Base-by-base conservation (phyloP, 2,797 vertebrate species). In the Mus spretus region DNA sequence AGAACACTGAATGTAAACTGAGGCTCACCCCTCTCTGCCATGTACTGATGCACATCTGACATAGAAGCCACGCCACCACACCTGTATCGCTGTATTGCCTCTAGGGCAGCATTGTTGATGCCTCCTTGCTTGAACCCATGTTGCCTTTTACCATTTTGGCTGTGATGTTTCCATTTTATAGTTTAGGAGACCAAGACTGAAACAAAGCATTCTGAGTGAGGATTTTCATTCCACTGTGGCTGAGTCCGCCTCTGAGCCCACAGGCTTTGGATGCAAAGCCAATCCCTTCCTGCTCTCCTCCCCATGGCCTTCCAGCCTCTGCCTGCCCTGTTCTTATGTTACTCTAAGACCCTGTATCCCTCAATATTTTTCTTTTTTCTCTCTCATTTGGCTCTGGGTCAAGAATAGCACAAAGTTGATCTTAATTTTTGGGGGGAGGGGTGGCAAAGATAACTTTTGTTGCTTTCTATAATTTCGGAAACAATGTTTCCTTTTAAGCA, bases 401-500 rank as follows among this genome's bases (percentile, higher is more conserved):
- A 94, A 79, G 40, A 74, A 61, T 40, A 91, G 79, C 19, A 47
- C 57, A 86, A 93, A n/a, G 10, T 90, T 86, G 50, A 28, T 80
- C 55, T 89, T 74, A 53, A 90, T 92, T 97, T 6, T 24, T 19
- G 6, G 19, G 19, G 57, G 57, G 14, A 1, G 14, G 55, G 53
- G 53, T 47, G 57, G 57, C 86, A 31, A 84, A 91, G 50, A 95
- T 40, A 57, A 87, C 0, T 24, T 80, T 87, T 57, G 37, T 83
- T 63, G 55, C 59, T 6, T 63, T 89, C 7, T 17, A 15, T 88
- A 78, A 91, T 61, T 80, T 95, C 79, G 89, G 65, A 90, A 96
- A 88, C 37, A 93, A 82, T 81, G 40, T 77, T 92, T 40, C 57
- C 34, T 88, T 93, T 87, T 40, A 87, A 87, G 91, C 72, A 37